Base-by-base conservation (phyloP, 2,888 invertebrate genomes). In the Epinotia demarniana region DNA sequence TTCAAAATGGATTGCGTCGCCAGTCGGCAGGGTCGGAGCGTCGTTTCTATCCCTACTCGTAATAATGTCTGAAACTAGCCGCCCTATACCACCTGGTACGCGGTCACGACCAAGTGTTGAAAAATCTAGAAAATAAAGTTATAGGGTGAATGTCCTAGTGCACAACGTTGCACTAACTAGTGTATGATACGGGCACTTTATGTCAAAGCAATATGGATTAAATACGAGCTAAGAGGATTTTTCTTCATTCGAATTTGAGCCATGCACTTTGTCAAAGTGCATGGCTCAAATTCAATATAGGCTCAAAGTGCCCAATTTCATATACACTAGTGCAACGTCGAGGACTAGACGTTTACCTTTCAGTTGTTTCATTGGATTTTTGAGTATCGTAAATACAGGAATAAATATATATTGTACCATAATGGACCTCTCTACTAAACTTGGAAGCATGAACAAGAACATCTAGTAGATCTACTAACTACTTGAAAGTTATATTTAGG, bases 1-100 rank as follows among this genome's bases (percentile, higher is more conserved):
- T 11, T 81, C 74, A 43, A 83, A 80, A 63, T 74, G 27, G 43
- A 80, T 77, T 0, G 87, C 84, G 68, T 88, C 87, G 53, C 83
- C n/a, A 3, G 83, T 68, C 8, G 85, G 84, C 2, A 77, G 33
- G 1, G 82, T 23, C 8, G 78, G 74, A 1, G 86, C 80, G 2
- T 82, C 70, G 53, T 76, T 74, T 75, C 82, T 81, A 11, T 77
- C 76, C 76, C 82, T 81, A 53, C n/a, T 53, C 53, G n/a, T 53
- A 6, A 82, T 58, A 78, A 83, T 79, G 78, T 85, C 85, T 53
- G 85, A 82, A 1, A 85, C 72, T 71, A 85, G 84, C 13, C 78
- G 75, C 60, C 84, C 77, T 18, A 64, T 12, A 49, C 46, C 18
- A 46, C 62, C 66, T 64, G 60, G 57, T 18, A 66, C 18, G 12